These are phyloP conservation scores for Cyclargus thomasi DNA, from an alignment of 1,140 invertebrate genomes.

Conservation along the genomic window DNA sequence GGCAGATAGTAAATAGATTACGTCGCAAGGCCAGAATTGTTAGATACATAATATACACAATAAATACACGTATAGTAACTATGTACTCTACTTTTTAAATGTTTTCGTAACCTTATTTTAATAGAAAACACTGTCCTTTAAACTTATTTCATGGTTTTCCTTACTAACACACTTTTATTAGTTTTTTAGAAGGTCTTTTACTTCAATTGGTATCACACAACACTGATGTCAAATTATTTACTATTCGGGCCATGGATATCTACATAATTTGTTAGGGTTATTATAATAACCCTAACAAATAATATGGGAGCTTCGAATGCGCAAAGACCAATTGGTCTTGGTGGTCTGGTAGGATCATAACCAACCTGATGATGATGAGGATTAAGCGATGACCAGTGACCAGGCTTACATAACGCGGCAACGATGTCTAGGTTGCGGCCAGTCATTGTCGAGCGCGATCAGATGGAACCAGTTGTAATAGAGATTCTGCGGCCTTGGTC, in stretches of 20 bases:
- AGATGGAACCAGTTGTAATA: not conserved
- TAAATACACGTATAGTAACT: not conserved
- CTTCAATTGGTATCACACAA: no score
- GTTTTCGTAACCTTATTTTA: not conserved
- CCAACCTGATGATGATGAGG: not conserved
- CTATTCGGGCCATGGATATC: no score
- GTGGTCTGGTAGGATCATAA: no score
- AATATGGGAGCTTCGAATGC: no score
- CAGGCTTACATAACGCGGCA: not conserved
- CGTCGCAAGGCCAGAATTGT: not conserved
- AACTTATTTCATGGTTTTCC: not conserved
- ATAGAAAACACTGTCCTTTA: not conserved
- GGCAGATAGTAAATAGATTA: not conserved
- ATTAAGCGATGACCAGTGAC: not conserved
- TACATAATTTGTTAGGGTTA: no score
- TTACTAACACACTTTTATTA: no score
- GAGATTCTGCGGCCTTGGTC: constrained; percentile 1
- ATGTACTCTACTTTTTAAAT: not conserved
- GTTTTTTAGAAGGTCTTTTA: not conserved
- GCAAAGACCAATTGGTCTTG: no score
- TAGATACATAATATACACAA: not conserved
- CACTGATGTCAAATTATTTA: no score
- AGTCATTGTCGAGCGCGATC: not conserved
- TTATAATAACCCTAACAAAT: no score
- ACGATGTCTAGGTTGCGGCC: not conserved